phyloP scores from a whole-genome alignment of 2,113 vertebrate species.

The Alligator mississippiensis region DNA sequence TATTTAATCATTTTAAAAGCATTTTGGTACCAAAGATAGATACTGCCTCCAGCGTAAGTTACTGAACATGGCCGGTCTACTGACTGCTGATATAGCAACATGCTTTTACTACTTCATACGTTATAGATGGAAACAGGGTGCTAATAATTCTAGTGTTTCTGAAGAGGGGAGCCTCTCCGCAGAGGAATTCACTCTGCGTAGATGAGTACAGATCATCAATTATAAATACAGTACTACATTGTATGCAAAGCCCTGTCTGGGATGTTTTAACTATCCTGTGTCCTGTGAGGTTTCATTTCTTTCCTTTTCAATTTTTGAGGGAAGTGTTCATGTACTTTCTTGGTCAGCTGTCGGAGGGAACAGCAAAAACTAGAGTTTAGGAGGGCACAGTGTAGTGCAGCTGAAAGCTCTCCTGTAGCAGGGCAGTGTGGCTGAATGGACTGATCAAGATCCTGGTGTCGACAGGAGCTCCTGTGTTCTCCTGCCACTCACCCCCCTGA shows the following conservation, averaged over 20 bases:
- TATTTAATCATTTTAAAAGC: conserved; percentile 22
- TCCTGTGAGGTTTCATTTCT: background rate
- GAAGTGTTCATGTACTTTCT: background rate
- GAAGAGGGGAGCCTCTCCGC: background rate
- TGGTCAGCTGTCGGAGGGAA: background rate
- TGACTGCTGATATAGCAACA: background rate
- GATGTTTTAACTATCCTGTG: background rate
- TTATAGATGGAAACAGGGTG: background rate
- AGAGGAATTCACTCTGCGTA: background rate
- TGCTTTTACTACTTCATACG: background rate
- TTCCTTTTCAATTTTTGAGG: background rate
- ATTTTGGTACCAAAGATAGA: conserved; percentile 12
- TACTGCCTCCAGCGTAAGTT: background rate
- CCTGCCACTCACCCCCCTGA: background rate
- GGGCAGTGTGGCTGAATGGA: background rate
- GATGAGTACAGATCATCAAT: background rate
- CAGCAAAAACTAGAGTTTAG: background rate
- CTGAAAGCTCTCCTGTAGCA: background rate
- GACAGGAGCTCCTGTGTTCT: background rate
- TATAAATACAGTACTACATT: background rate
- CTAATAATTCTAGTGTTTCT: background rate
- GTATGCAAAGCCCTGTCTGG: background rate
- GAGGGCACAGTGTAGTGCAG: background rate
- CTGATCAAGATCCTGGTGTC: background rate
- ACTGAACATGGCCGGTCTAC: background rate